Evolutionary conservation across 2,888 invertebrate species (phyloP).

Genomic region (Papilio demoleus): DNA sequence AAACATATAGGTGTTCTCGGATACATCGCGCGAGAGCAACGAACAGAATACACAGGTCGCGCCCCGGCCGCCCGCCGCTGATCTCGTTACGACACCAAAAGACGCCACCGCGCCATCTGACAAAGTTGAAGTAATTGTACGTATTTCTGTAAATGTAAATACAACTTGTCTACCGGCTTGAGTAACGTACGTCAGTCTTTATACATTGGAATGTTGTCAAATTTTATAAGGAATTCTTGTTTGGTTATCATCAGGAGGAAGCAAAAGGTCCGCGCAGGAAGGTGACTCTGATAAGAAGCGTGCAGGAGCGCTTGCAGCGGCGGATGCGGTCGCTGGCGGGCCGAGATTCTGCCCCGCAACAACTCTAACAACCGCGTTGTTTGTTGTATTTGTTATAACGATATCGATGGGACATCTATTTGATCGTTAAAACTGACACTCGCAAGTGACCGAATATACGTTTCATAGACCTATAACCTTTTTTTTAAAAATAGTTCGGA

Average conservation of each 20-base stretch:
- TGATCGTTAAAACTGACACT: no score
- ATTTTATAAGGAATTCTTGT: no score
- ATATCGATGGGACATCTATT: no score
- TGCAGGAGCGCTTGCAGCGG: constrained; percentile 16
- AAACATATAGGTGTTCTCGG: constrained; percentile 22
- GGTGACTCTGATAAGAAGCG: not conserved
- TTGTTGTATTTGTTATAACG: no score
- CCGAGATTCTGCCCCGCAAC: not conserved
- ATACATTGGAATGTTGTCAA: no score
- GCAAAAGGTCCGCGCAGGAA: not conserved
- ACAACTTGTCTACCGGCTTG: not conserved
- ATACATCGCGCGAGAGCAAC: constrained; percentile 22
- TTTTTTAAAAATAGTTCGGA: no score
- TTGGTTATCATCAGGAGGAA: no score
- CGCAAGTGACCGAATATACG: no score
- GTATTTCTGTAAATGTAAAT: not conserved
- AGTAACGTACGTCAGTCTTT: no score
- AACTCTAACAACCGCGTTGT: not conserved
- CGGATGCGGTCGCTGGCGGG: not conserved
- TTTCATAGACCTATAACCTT: no score
- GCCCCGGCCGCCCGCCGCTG: not conserved
- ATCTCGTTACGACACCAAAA: not conserved
- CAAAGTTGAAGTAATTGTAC: not conserved
- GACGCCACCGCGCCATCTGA: not conserved
- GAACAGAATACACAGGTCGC: not conserved